Base-by-base conservation (phyloP, 1,140 invertebrate genomes). In the Monochamus saltuarius region DNA sequence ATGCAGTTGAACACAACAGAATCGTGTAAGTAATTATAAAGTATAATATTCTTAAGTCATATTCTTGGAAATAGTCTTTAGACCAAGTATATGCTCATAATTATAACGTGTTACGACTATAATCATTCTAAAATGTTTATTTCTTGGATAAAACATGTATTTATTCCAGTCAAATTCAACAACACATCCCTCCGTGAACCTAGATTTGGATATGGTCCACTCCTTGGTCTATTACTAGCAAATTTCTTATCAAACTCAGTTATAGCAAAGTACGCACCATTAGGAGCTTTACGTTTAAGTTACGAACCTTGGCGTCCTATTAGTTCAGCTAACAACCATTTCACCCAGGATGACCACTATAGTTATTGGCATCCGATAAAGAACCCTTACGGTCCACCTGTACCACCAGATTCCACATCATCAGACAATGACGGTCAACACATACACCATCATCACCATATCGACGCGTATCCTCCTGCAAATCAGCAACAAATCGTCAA, bases 381-480 rank as follows among this genome's bases (percentile, higher is more conserved):
- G 14, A 56, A 56, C 35, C 49, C 59, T 35, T 14, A 54, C 9
- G 36, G 42, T 2, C 39, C 45, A 4, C 45, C 42, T 10, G 7
- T 19, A 22, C 53, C 47, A 16, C 37, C 19, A 38, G 34, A 16
- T 10, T 19, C 29, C 8, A 19, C 46, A 22, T 29, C 16, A 4
- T n/a, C 43, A 36, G 43, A 22, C 7, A n/a, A 19, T 35, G 29
- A 40, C 10, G 22, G 7, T 9, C 38, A 56, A 7, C 49, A 45
- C 16, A 46, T 62, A n/a, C 54, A 57, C 7, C 59, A 54, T 22
- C 59, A 59, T n/a, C 50, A 59, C 14, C 57, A 59, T 17, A 39
- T 57, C 54, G 4, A 34, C 43, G 19, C n/a, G 2, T 13, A 42
- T n/a, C 43, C 56, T 6, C 16, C 36, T 17, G 56, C 38, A 16